A percentile compares a stretch with the other conserved stretches of the same genome.
Evolutionary conservation across 2,888 invertebrate genomes (phyloP).

Genomic region (Diarsia rubi): DNA sequence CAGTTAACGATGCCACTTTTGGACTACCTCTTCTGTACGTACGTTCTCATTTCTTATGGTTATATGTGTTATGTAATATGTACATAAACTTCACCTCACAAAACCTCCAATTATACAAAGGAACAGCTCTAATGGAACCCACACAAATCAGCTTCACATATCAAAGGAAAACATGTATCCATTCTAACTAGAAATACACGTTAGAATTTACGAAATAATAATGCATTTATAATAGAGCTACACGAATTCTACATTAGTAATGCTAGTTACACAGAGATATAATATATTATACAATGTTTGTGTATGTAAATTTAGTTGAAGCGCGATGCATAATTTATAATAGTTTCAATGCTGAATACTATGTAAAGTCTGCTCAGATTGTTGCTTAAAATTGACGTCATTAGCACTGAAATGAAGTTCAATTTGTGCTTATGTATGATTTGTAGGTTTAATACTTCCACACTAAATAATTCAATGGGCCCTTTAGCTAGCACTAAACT

Average conservation of each 20-base stretch:
- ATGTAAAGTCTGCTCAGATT: slow-evolving; percentile 3
- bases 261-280: slow-evolving; percentile 12
- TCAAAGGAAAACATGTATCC: slow-evolving; percentile 6
- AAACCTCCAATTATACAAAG: background rate
- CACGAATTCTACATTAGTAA: slow-evolving; percentile 41
- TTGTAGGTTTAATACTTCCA: background rate
- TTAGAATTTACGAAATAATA: slow-evolving; percentile 25
- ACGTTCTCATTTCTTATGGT: no score
- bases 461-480: background rate
- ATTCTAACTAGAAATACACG: slow-evolving; percentile 10
- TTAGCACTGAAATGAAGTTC: background rate
- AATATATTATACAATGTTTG: slow-evolving; percentile 18
- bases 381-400: background rate
- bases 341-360: slow-evolving; percentile 15
- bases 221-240: slow-evolving; percentile 34
- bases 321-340: slow-evolving; percentile 42
- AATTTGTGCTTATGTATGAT: background rate
- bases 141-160: background rate
- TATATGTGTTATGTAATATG: no score
- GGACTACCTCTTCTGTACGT: no score
- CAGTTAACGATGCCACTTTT: no score
- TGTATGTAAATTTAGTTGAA: slow-evolving; percentile 45
- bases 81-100: background rate
- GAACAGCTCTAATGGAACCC: background rate
- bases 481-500: background rate